Evolutionary conservation across 2,113 vertebrate species (phyloP), one percentile per base, ranked within the genome.

Genomic region (Antigone vipio): DNA sequence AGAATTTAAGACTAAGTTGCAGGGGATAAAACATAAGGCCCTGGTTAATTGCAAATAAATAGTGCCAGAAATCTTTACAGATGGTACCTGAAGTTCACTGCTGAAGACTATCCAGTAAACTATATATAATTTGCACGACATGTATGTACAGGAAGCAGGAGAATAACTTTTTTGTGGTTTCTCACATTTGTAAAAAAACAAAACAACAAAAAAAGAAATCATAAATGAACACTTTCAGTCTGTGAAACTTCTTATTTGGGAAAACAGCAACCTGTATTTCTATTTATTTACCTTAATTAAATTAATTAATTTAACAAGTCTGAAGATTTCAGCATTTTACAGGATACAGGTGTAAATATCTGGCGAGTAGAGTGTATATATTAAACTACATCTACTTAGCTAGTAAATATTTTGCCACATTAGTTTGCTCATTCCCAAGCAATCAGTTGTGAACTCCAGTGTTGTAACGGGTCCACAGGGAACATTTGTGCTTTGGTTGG

Each of bases 1-100:
- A 96, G 95, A 85, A 95, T 96, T 94, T 79, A 83, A 97, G 89
- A 77, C 76, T 23, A 32, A 94, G 69, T 95, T 96, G 49, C 56
- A 97, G 66, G 92, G 95, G 90, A 97, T 96, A 95, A 96, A 97
- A 96, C 97, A 97, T 97, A 98, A 98, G 97, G 98, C 95, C 96
- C 80, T 95, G 79, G 96, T 96, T 98, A 97, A 98, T 94, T 97
- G 97, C 97, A 97, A 96, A 97, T 96, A 96, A 97, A 97, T 95
- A 96, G 93, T 94, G 92, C 97, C 97, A 98, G 97, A 95, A 96
- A 93, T 84, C 45, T 19, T 77, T 96, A 89, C 98, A 97, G 97
- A 97, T 96, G 97, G 97, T 88, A 97, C 97, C 97, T 97, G 97
- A 93, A 97, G 94, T 96, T 96, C 59, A 53, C 52, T 95, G 94